Evolutionary conservation across 2,888 invertebrate species (phyloP), one percentile per base, ranked within the genome.

Genomic region (Epiblema foenella): DNA sequence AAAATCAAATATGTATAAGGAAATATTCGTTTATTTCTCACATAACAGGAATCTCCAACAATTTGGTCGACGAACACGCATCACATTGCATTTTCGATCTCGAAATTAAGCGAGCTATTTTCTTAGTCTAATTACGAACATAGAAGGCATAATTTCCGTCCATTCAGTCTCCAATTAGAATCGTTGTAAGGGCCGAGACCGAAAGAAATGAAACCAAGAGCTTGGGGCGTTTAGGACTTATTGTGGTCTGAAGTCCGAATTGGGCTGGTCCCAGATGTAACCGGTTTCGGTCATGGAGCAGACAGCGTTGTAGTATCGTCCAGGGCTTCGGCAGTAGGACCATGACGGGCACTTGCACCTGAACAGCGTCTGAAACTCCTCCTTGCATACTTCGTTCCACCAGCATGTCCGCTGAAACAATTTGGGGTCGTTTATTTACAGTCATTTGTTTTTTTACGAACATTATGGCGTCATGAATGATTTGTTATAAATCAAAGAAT

Each of bases 361-460:
- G 88, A 98, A 98, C 78, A 96, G 94, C 77, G 95, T 96, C 89
- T 97, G 97, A 84, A 98, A 98, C 88, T 98, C 98, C 85, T 98
- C 97, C 85, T 98, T 98, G 92, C 98, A 98, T 18, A 97, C 96
- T 93, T 98, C 98, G 87, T 98, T 98, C 97, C 97, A 98, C 97
- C 97, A 98, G 88, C 98, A 98, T 64, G 97, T 97, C 85, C 98
- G 95, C 98, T 98, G 86, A 63, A 93, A 91, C 12, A 49, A n/a
- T 59, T 56, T 37, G n/a, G 15, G 20, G 20, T 8, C 12, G 15
- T 18, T 58, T 46, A 59, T 5, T 11, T 24, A 15, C 11, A 15
- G 18, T 18, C 24, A 24, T 42, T 59, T 59, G 20, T 42, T 59
- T 59, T 59, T 42, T 59, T 59, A 20, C 24, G 24, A 24, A 24